Conservation (phyloP, 2,113 vertebrate genomes). For the Anhinga anhinga region DNA sequence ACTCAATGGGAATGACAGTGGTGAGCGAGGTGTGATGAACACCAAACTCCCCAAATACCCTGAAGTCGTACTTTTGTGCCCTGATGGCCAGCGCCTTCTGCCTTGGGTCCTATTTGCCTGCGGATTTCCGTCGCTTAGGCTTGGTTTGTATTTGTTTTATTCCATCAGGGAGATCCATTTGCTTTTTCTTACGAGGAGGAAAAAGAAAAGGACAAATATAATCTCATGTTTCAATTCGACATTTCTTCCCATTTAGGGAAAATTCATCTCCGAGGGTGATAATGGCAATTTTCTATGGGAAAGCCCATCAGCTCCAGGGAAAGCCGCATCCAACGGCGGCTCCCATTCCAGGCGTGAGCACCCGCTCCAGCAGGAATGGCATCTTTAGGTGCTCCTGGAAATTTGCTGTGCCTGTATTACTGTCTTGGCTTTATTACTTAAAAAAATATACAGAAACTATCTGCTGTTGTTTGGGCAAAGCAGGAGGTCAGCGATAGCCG, state of each 20-base stretch:
- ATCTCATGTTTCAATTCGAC: background rate
- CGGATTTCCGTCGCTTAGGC: rapidly evolving
- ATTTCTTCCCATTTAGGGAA: background rate
- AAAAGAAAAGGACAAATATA: background rate
- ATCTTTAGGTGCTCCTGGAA: background rate
- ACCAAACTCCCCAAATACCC: background rate
- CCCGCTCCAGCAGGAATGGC: background rate
- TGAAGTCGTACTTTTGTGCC: rapidly evolving
- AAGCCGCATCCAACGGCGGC: rapidly evolving
- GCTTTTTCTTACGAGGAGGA: background rate
- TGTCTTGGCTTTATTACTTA: background rate
- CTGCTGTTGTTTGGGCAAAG: background rate
- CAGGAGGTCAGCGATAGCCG: rapidly evolving
- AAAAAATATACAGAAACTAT: no score
- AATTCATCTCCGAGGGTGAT: background rate
- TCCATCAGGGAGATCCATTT: background rate
- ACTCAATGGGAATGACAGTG: rapidly evolving
- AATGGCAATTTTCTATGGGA: background rate
- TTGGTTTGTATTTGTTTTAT: background rate
- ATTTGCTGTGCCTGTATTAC: background rate
- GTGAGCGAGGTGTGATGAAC: background rate
- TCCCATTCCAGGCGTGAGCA: background rate
- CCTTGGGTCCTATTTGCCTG: background rate
- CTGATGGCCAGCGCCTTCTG: background rate
- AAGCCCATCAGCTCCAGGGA: background rate